A percentile compares a stretch with the other conserved stretches of the same genome.
phyloP scores from a whole-genome alignment of 2,888 invertebrate species.

The Diaperis boleti region DNA sequence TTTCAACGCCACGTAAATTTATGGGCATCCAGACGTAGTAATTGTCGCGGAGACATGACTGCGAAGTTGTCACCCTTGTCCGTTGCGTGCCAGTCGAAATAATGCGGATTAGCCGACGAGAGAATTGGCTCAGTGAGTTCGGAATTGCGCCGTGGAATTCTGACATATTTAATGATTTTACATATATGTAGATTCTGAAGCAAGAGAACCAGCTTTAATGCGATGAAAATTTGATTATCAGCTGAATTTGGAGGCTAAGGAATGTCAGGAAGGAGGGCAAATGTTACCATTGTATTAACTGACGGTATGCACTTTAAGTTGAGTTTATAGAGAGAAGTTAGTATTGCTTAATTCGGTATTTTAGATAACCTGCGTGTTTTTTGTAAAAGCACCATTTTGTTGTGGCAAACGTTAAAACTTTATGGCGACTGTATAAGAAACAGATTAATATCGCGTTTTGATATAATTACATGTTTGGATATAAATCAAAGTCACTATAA shows the following conservation, averaged over 20 bases:
- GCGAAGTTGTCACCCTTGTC: conserved; percentile 10
- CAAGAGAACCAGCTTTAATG: conserved; percentile 29
- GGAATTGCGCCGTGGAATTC: conserved; percentile 19
- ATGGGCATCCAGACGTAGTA: too few relatives aligned
- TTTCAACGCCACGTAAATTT: too few relatives aligned
- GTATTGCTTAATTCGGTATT: too few relatives aligned
- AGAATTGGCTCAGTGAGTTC: conserved; percentile 22
- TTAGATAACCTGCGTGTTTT: too few relatives aligned
- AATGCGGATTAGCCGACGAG: conserved; percentile 9
- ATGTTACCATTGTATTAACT: conserved; percentile 14
- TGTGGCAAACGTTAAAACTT: too few relatives aligned
- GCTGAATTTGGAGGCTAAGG: conserved; percentile 17
- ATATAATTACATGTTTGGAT: too few relatives aligned
- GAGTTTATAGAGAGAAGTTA: neutral
- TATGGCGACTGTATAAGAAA: too few relatives aligned
- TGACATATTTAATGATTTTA: conserved; percentile 35
- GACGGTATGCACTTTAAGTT: too few relatives aligned
- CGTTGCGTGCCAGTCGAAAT: conserved; percentile 23
- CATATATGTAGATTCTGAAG: conserved; percentile 36
- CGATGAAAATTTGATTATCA: conserved; percentile 38
- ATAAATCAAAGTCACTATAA: too few relatives aligned
- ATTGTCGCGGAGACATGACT: neutral
- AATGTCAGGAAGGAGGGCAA: conserved; percentile 17
- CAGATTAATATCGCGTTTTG: too few relatives aligned
- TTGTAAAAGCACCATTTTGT: too few relatives aligned